Evolutionary conservation across 2,113 vertebrate genomes (phyloP), one percentile per base, ranked within the genome.

Genomic region (Pyrgilauda ruficollis): DNA sequence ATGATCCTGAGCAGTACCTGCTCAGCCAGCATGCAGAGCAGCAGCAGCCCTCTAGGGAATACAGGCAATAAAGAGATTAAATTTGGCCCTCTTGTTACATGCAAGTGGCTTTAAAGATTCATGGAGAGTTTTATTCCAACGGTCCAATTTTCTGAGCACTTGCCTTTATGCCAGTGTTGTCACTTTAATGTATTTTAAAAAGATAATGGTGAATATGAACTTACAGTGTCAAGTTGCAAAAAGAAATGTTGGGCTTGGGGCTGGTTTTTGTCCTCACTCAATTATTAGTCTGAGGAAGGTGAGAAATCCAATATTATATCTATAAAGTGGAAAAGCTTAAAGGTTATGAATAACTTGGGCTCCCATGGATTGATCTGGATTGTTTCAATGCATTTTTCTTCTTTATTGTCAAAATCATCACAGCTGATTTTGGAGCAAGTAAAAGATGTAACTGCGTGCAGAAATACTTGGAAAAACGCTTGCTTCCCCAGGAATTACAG

Each of bases 91-190:
- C 86, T 81, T 91, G 56, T 81, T 90, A 87, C 44, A 17, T 91
- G 79, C 39, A 86, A 80, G 44, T 74, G 78, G 74, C 53, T 95
- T 96, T 85, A 90, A 93, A 85, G 82, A 87, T 94, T 96, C 90
- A 86, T 67, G 35, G 55, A 35, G 39, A 37, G 31, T 92, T 91
- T 90, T 91, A 59, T 88, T 94, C 63, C 76, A 93, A 63, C 67
- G 80, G 33, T 74, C 55, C 47, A 74, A 33, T 90, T 83, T 95
- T 96, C 79, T 88, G 70, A 94, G 80, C 49, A 28, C 53, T 93
- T 94, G 72, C 23, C 37, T 89, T 89, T 79, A 35, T 73, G 41
- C 50, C 30, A 68, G 35, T 26, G 17, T 56, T 95, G 61, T 90
- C 72, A 89, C 44, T 92, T 90, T 1, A 68, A 62, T 73, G 24